A percentile compares a stretch with the other conserved stretches of the same genome.
phyloP scores from a whole-genome alignment of 1,140 invertebrate genomes.

The Lepidurus packardi region DNA sequence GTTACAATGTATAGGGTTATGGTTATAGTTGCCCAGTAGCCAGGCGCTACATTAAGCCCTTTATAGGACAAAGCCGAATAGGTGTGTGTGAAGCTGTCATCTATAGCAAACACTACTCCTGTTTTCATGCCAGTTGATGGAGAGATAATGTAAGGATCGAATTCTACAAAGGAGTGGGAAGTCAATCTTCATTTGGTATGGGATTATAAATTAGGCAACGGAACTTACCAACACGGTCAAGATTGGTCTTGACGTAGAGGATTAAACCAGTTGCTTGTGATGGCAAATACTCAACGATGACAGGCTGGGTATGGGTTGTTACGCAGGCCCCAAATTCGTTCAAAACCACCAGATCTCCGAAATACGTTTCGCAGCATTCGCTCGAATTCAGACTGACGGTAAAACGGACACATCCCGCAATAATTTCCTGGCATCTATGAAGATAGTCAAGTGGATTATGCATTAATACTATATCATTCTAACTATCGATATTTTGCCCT shows the following conservation, averaged over 20 bases:
- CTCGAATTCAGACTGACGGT: neutral
- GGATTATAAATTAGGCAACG: neutral
- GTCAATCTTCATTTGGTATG: neutral
- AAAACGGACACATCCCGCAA: neutral
- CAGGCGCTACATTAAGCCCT: constrained; percentile 23
- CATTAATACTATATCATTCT: too few relatives aligned
- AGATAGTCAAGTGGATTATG: too few relatives aligned
- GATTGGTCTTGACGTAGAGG: neutral
- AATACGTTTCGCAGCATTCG: neutral
- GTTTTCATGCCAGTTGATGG: constrained; percentile 8
- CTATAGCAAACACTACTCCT: constrained; percentile 23
- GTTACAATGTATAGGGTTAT: constrained; percentile 28
- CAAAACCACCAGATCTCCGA: neutral
- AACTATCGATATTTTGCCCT: too few relatives aligned
- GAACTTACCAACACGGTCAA: neutral
- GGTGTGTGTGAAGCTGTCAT: neutral
- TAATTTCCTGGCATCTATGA: neutral
- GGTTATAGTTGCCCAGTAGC: constrained; percentile 28
- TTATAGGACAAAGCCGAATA: constrained; percentile 2
- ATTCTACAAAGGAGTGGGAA: neutral
- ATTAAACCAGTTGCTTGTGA: neutral
- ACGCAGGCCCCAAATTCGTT: neutral
- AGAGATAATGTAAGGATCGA: constrained; percentile 24
- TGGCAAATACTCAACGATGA: neutral
- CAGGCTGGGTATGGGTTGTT: neutral